Evolutionary conservation across 2,888 invertebrate genomes (phyloP).

Genomic region (Heteropelma amictum): DNA sequence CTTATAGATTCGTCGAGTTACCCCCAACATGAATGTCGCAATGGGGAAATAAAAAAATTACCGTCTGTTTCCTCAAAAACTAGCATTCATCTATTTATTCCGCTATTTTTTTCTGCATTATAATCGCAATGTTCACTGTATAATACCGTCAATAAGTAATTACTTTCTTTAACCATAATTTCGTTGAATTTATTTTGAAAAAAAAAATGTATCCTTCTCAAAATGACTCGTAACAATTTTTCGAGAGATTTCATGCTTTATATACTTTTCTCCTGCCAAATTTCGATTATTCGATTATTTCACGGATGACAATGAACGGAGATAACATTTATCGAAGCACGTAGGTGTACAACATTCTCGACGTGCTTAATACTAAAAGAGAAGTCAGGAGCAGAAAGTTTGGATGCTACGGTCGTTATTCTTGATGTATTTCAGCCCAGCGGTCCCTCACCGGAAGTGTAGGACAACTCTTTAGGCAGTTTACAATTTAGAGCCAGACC

Average conservation of each 20-base stretch:
- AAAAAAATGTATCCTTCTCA: no score
- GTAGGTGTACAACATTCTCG: conserved; percentile 3
- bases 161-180: no score
- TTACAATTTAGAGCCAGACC: conserved; percentile 41
- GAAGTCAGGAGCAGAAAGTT: conserved; percentile 43
- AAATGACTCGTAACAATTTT: no score
- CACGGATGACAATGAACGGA: conserved; percentile 7
- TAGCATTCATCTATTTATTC: no score
- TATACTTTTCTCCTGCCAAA: conserved; percentile 8
- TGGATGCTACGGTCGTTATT: conserved; percentile 47
- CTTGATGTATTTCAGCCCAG: conserved; percentile 51
- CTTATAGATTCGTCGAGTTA: not conserved
- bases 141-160: no score
- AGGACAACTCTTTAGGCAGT: conserved; percentile 46
- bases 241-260: not conserved
- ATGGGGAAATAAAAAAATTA: not conserved
- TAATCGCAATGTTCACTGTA: no score
- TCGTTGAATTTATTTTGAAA: no score
- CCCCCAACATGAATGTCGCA: not conserved
- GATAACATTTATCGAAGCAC: not conserved
- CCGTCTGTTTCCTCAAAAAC: no score
- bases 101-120: no score
- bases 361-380: conserved; percentile 41
- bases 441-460: conserved; percentile 27
- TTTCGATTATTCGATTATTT: not conserved